phyloP scores from a whole-genome alignment of 2,888 invertebrate genomes.

The Torymus texanus region DNA sequence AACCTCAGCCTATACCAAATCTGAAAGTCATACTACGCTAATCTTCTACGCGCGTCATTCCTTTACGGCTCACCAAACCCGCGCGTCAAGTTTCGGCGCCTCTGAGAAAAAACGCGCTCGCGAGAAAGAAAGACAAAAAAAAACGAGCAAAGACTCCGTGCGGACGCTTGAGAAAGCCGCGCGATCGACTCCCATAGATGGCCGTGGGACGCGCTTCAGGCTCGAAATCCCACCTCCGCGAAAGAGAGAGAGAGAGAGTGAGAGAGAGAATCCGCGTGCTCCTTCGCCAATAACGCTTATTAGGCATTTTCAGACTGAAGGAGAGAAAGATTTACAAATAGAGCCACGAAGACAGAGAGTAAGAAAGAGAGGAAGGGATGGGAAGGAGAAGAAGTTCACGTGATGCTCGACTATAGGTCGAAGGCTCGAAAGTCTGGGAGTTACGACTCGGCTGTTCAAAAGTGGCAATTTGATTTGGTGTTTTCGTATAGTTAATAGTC shows the following conservation, averaged over 20 bases:
- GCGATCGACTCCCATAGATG: slow-evolving; percentile 67
- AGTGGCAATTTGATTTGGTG: too few species aligned
- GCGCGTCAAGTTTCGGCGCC: not conserved
- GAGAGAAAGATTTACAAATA: slow-evolving; percentile 15
- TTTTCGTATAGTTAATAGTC: too few species aligned
- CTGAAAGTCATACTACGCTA: too few species aligned
- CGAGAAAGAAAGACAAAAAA: slow-evolving; percentile 3
- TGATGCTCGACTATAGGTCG: too few species aligned
- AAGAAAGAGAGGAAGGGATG: too few species aligned
- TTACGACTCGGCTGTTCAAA: too few species aligned
- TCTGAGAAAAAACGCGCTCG: slow-evolving; percentile 1
- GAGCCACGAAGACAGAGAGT: not conserved
- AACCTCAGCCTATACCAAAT: too few species aligned
- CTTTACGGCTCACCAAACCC: too few species aligned
- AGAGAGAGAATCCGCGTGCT: too few species aligned
- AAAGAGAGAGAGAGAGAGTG: not conserved
- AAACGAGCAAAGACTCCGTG: slow-evolving; percentile 52
- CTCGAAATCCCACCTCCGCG: slow-evolving; percentile 70
- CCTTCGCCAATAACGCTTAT: slow-evolving; percentile 13
- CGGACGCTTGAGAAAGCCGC: slow-evolving; percentile 70
- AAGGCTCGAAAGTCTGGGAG: too few species aligned
- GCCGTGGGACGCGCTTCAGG: slow-evolving; percentile 73
- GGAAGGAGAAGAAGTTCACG: too few species aligned
- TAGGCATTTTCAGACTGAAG: slow-evolving; percentile 14
- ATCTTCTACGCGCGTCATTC: too few species aligned